phyloP scores from a whole-genome alignment of 2,113 vertebrate genomes.

The Sylvilagus bachmani region DNA sequence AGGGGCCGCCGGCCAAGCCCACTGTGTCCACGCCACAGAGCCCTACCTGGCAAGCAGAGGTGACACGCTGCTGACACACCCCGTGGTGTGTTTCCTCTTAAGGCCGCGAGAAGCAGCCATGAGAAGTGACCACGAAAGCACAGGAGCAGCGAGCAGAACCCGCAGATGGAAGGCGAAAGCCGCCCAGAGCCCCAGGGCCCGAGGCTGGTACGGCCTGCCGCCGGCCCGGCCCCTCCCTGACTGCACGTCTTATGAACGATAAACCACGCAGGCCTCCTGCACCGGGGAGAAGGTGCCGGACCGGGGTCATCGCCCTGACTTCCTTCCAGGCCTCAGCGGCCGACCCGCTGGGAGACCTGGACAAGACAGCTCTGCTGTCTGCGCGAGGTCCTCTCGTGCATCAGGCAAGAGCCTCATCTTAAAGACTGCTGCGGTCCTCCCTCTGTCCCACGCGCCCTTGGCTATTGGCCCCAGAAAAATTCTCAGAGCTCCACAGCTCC shows the following conservation, averaged over 20 bases:
- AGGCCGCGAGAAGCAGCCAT: too few species aligned
- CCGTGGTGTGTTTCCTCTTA: too few species aligned
- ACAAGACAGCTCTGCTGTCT: not conserved
- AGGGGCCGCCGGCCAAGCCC: not conserved
- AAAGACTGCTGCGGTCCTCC: too few species aligned
- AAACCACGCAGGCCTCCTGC: not conserved
- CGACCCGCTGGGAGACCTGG: not conserved
- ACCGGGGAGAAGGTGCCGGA: not conserved
- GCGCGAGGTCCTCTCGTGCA: not conserved
- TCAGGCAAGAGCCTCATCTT: not conserved
- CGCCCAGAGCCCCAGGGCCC: not conserved
- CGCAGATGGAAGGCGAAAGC: not conserved
- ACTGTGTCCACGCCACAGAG: not conserved
- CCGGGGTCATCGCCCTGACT: not conserved
- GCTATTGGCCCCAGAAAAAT: not conserved
- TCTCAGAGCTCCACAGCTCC: not conserved
- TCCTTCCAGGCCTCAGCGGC: not conserved
- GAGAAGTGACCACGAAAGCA: too few species aligned
- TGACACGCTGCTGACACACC: too few species aligned
- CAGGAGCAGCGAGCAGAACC: too few species aligned
- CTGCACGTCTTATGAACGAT: not conserved
- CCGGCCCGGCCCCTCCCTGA: not conserved
- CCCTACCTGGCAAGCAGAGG: not conserved
- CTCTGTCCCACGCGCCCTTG: not conserved
- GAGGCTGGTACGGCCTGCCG: not conserved